phyloP scores from a whole-genome alignment of 2,888 invertebrate species.

The Nasonia oneida region DNA sequence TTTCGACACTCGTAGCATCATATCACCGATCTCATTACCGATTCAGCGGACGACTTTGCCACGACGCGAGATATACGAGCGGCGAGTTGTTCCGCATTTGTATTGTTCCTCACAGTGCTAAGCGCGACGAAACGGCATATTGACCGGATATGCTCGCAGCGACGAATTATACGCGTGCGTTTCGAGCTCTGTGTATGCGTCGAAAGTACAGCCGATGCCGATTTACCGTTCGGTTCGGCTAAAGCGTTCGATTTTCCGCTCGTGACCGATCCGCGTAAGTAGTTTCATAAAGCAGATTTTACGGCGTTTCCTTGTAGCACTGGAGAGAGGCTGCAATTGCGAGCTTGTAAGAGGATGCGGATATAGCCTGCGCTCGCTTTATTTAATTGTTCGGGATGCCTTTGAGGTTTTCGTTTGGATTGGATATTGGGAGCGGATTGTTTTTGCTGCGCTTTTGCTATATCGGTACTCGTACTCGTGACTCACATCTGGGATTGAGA shows the following conservation, averaged over 20 bases:
- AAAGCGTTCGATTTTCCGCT: constrained; percentile 44
- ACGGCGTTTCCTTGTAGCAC: constrained; percentile 32
- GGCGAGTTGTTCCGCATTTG: constrained; percentile 26
- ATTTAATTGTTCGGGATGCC: constrained; percentile 7
- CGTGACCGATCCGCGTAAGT: not conserved
- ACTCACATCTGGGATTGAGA: no score
- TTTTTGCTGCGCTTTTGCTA: no score
- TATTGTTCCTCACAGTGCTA: not conserved
- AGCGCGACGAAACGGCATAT: constrained; percentile 29
- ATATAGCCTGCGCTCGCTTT: not conserved
- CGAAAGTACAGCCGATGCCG: not conserved
- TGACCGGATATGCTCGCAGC: constrained; percentile 42
- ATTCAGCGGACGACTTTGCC: constrained; percentile 4
- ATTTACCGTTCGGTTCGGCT: constrained; percentile 42
- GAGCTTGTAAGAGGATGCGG: not conserved
- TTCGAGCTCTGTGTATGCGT: not conserved
- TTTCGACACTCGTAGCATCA: not conserved
- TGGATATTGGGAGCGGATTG: no score
- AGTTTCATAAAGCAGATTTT: constrained; percentile 45
- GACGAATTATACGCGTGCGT: not conserved
- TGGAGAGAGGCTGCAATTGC: no score
- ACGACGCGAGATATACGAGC: not conserved
- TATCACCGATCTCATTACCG: not conserved
- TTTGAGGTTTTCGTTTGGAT: no score
- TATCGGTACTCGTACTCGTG: no score